Percentiles rank a stretch among this genome's conserved stretches.
Evolutionary conservation across 1,140 invertebrate genomes (phyloP).

Genomic region (Polyergus mexicanus): DNA sequence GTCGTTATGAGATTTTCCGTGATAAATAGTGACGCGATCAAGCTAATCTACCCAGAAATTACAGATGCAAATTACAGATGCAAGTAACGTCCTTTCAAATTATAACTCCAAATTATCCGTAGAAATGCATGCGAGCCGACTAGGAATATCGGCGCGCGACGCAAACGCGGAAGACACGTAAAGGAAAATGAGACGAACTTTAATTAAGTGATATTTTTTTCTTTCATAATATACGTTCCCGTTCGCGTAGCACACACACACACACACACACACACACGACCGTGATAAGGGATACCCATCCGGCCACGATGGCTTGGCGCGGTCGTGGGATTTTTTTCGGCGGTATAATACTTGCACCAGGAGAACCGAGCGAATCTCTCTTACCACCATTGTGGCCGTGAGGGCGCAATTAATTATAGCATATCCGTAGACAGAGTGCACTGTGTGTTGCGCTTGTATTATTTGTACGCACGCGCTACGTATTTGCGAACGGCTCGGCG

Average conservation of each 20-base stretch:
- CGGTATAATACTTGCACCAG: constrained; percentile 75
- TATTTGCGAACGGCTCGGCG: constrained; percentile 14
- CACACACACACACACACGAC: constrained; percentile 62
- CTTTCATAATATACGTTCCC: constrained; percentile 65
- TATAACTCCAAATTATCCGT: background rate
- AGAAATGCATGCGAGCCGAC: constrained; percentile 22
- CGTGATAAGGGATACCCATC: constrained; percentile 64
- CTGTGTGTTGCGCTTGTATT: constrained; percentile 79
- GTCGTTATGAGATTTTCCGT: constrained; percentile 25
- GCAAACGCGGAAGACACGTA: constrained; percentile 57
- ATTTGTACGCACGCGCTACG: constrained; percentile 4
- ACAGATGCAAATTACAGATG: background rate
- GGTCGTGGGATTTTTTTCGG: constrained; percentile 79
- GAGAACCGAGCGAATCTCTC: constrained; percentile 6
- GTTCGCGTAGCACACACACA: constrained; percentile 71
- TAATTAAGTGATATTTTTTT: constrained; percentile 75
- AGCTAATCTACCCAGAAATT: constrained; percentile 7
- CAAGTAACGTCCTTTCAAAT: background rate
- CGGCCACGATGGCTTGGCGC: constrained; percentile 14
- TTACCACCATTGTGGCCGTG: constrained; percentile 79
- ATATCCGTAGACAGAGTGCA: constrained; percentile 78
- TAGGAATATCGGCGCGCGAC: background rate
- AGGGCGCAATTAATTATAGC: constrained; percentile 85
- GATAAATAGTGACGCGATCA: constrained; percentile 29
- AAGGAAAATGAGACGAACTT: constrained; percentile 39